phyloP scores from a whole-genome alignment of 2,797 vertebrate genomes.

The Oryzias sinensis region DNA sequence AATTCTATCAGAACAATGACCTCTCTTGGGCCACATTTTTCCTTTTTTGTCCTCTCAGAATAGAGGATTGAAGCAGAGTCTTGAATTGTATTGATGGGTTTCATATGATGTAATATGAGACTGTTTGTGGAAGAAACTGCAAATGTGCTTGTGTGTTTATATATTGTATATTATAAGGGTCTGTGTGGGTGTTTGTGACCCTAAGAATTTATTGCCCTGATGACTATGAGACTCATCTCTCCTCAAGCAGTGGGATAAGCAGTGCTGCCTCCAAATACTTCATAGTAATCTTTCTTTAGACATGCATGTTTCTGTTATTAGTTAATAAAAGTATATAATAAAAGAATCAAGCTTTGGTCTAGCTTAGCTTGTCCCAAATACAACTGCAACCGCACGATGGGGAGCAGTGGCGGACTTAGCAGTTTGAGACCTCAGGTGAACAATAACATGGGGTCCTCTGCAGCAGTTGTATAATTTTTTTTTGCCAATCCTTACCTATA shows the following conservation, averaged over 20 bases:
- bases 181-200: slow-evolving; percentile 30
- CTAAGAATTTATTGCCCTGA: slow-evolving; percentile 49
- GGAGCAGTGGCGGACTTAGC: no score
- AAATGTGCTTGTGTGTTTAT: slow-evolving; percentile 13
- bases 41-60: slow-evolving; percentile 22
- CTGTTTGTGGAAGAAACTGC: slow-evolving; percentile 22
- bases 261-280: slow-evolving; percentile 40
- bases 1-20: slow-evolving; percentile 55
- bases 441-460: no score
- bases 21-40: slow-evolving; percentile 37
- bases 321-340: slow-evolving; percentile 7
- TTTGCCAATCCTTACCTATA: no score
- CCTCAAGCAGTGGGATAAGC: slow-evolving; percentile 64
- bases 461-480: no score
- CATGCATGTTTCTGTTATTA: slow-evolving; percentile 1
- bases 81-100: slow-evolving; percentile 42
- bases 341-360: slow-evolving; percentile 19
- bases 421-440: no score
- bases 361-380: not conserved
- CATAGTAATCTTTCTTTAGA: slow-evolving; percentile 28
- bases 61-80: slow-evolving; percentile 40
- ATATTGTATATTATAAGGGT: slow-evolving; percentile 14
- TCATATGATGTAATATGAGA: slow-evolving; percentile 47
- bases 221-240: slow-evolving; percentile 63
- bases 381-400: no score